Conservation (phyloP, 2,888 invertebrate genomes). For the Rhamphomyia laevipes region DNA sequence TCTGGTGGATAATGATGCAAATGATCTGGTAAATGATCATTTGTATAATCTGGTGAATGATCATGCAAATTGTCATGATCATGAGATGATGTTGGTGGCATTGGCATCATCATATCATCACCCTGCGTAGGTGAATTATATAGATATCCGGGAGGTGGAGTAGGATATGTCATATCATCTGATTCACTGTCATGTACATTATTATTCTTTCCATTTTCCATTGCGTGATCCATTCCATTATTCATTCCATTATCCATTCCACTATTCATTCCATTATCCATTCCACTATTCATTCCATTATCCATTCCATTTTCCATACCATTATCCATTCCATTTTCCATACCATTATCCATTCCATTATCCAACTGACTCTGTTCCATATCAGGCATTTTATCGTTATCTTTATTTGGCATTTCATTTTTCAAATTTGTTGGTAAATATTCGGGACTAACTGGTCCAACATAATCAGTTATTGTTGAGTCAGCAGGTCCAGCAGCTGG, state of each 20-base stretch:
- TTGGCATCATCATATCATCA: background rate
- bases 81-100: background rate
- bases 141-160: slow-evolving; percentile 33
- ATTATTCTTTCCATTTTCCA: slow-evolving; percentile 14
- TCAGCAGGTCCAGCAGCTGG: slow-evolving; percentile 28
- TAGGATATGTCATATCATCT: slow-evolving; percentile 29
- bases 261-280: background rate
- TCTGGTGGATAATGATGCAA: too few species aligned
- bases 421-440: slow-evolving; percentile 16
- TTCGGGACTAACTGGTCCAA: slow-evolving; percentile 21
- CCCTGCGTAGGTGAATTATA: slow-evolving; percentile 11
- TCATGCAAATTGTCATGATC: background rate
- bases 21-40: slow-evolving; percentile 1
- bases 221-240: slow-evolving; percentile 12
- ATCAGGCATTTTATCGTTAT: background rate
- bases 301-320: slow-evolving; percentile 7
- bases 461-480: slow-evolving; percentile 16
- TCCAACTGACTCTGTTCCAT: too few species aligned
- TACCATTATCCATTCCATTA: background rate
- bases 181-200: slow-evolving; percentile 19
- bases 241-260: slow-evolving; percentile 7
- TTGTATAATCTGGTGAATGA: background rate
- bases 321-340: slow-evolving; percentile 8
- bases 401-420: background rate
- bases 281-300: background rate